These are phyloP conservation scores for Lagorchestes hirsutus DNA, from an alignment of 2,797 vertebrate genomes.

Conservation along the genomic window DNA sequence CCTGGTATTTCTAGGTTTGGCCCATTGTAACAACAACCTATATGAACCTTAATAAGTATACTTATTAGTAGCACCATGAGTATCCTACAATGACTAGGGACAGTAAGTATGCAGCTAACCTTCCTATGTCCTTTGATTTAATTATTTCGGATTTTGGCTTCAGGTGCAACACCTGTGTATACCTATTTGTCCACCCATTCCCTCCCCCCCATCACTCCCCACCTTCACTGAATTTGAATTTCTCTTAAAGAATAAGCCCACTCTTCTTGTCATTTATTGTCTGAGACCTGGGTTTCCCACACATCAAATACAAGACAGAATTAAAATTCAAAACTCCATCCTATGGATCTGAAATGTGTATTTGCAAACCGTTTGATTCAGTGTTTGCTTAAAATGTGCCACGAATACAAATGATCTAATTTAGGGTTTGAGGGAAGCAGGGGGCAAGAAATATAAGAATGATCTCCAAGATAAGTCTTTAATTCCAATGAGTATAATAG, in stretches of 20 bases:
- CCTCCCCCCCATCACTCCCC: not conserved
- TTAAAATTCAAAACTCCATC: slow-evolving; percentile 59
- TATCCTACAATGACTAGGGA: not conserved
- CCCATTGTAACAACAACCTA: not conserved
- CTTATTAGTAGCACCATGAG: not conserved
- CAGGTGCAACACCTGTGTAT: not conserved
- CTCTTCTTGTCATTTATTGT: not conserved
- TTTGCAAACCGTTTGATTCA: slow-evolving; percentile 76
- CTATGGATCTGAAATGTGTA: slow-evolving; percentile 29
- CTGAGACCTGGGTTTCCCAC: not conserved
- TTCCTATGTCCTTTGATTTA: not conserved
- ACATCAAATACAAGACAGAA: slow-evolving; percentile 20
- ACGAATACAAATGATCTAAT: slow-evolving; percentile 73
- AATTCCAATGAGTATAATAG: slow-evolving; percentile 75
- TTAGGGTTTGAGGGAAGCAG: slow-evolving; percentile 35
- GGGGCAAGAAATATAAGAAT: slow-evolving; percentile 71
- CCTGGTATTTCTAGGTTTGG: not conserved
- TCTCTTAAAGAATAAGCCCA: not conserved
- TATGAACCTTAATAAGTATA: not conserved
- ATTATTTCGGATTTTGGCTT: not conserved
- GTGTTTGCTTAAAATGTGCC: slow-evolving; percentile 60
- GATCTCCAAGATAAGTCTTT: slow-evolving; percentile 70
- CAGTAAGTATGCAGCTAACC: not conserved
- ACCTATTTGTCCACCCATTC: not conserved
- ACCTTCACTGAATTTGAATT: not conserved